Conservation (phyloP, 2,888 invertebrate species). For the Spialia ferax region DNA sequence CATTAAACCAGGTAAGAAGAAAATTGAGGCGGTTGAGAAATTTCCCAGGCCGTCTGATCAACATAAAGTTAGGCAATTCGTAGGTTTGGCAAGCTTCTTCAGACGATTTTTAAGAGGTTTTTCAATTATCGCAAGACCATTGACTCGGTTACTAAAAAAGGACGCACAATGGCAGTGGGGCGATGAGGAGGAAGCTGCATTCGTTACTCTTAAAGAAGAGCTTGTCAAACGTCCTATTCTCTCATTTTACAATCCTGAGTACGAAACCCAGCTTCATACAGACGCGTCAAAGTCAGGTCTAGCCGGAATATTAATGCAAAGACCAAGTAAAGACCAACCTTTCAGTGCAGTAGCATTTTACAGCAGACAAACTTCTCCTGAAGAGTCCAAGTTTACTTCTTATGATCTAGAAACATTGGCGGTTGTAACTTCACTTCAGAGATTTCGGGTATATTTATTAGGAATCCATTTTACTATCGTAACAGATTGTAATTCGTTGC, state of each 20-base stretch:
- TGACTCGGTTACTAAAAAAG: conserved; percentile 41
- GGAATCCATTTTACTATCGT: conserved; percentile 42
- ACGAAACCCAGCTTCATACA: conserved; percentile 55
- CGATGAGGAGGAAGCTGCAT: conserved; percentile 45
- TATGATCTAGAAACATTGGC: conserved; percentile 43
- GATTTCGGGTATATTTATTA: conserved; percentile 41
- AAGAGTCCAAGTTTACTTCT: conserved; percentile 41
- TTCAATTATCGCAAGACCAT: conserved; percentile 36
- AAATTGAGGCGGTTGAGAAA: conserved; percentile 34
- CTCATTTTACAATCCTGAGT: conserved; percentile 49
- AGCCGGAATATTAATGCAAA: conserved; percentile 56
- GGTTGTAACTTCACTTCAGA: conserved; percentile 35
- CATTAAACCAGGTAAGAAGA: conserved; percentile 27
- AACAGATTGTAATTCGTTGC: conserved; percentile 43
- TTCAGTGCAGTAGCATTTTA: conserved; percentile 47
- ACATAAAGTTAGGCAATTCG: conserved; percentile 34
- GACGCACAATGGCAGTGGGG: conserved; percentile 46
- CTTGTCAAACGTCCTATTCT: conserved; percentile 51
- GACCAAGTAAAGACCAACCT: conserved; percentile 13
- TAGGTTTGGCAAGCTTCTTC: conserved; percentile 39
- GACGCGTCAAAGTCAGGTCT: conserved; percentile 56
- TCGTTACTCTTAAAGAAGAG: conserved; percentile 47
- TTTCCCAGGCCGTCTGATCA: conserved; percentile 34
- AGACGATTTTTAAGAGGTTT: conserved; percentile 38
- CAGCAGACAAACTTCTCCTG: conserved; percentile 45